phyloP scores from a whole-genome alignment of 2,113 vertebrate species.

The Leptocoma aspasia region DNA sequence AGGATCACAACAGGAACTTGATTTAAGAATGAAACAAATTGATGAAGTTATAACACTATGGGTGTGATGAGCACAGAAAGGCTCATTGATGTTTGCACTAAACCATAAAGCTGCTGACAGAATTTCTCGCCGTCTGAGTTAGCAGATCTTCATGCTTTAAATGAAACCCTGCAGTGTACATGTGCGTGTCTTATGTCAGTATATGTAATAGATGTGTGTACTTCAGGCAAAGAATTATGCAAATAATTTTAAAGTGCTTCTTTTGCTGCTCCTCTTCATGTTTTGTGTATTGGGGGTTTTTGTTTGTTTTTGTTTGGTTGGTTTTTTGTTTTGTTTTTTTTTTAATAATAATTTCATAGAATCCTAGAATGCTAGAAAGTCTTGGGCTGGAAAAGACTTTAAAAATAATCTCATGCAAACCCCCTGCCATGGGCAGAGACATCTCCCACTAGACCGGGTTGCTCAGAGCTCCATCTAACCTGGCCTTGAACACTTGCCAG shows the following conservation, averaged over 20 bases:
- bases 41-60: neutral
- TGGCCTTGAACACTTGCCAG: neutral
- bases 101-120: neutral
- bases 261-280: neutral
- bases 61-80: neutral
- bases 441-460: neutral
- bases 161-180: neutral
- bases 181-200: neutral
- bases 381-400: neutral
- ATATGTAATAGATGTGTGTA: neutral
- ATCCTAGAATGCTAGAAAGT: neutral
- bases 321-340: neutral
- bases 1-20: neutral
- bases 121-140: neutral
- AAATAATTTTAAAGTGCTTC: neutral
- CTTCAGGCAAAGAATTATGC: neutral
- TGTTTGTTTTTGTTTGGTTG: neutral
- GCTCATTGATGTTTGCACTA: neutral
- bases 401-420: neutral
- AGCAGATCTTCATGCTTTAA: neutral
- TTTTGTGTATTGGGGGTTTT: neutral
- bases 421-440: neutral
- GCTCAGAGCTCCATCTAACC: neutral
- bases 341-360: neutral
- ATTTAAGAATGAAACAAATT: neutral